Conservation (phyloP, 1,140 invertebrate genomes). For the Hycleus cichorii region DNA sequence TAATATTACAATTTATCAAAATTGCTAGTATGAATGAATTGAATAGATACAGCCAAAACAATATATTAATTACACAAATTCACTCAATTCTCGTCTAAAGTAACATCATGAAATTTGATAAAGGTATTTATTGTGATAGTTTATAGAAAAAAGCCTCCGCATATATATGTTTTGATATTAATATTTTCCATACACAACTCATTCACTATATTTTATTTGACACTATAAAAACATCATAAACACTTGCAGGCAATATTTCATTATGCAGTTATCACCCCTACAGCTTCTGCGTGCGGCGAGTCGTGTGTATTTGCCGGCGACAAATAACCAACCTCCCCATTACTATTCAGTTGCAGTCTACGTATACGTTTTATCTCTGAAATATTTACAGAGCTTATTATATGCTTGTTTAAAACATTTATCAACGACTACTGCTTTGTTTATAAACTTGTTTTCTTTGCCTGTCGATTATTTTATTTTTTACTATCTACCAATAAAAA, state of each 20-base stretch:
- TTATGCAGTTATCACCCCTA: conserved; percentile 27
- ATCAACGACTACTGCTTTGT: not conserved
- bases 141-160: not conserved
- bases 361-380: conserved; percentile 1
- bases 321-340: conserved; percentile 8
- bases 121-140: not conserved
- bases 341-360: not conserved
- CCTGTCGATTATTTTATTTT: not conserved
- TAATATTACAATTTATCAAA: no score
- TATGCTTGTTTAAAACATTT: not conserved
- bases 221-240: conserved; percentile 33
- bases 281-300: conserved; percentile 11
- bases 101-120: conserved; percentile 8
- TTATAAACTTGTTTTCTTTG: not conserved
- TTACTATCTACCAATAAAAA: not conserved
- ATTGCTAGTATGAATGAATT: no score
- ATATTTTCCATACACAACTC: conserved; percentile 15
- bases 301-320: conserved; percentile 14
- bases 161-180: conserved; percentile 9
- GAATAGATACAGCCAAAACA: no score
- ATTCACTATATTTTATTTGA: conserved; percentile 31
- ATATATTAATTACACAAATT: no score
- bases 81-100: no score
- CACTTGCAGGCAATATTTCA: conserved; percentile 32
- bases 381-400: conserved; percentile 1